Percentiles rank a stretch among this genome's conserved stretches.
phyloP scores from a whole-genome alignment of 2,888 invertebrate species.

The Drosophila kuntzei region DNA sequence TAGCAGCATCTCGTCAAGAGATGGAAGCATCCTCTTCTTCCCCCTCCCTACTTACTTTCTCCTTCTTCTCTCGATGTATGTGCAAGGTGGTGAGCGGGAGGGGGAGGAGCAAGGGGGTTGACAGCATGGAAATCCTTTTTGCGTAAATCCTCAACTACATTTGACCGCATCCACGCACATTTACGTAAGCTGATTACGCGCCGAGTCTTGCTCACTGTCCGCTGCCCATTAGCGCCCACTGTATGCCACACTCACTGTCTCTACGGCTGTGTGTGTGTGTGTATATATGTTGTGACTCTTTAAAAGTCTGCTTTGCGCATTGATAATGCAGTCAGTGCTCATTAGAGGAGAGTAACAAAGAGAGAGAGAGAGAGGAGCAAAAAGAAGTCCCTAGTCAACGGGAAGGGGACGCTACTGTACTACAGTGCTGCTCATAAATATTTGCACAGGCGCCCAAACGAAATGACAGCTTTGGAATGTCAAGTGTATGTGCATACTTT shows the following conservation, averaged over 20 bases:
- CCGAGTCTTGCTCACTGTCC: slow-evolving; percentile 45
- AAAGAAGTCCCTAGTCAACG: background rate
- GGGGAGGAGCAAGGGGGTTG: slow-evolving; percentile 15
- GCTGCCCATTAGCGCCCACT: slow-evolving; percentile 50
- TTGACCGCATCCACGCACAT: slow-evolving; percentile 72
- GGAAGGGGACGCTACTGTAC: background rate
- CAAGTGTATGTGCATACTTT: slow-evolving; percentile 65
- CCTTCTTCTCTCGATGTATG: background rate
- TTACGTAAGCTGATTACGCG: slow-evolving; percentile 76
- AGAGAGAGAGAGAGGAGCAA: background rate
- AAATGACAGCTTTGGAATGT: slow-evolving; percentile 68
- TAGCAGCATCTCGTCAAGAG: slow-evolving; percentile 13
- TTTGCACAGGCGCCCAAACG: slow-evolving; percentile 61
- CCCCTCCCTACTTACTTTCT: too few species aligned
- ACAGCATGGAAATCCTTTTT: slow-evolving; percentile 69
- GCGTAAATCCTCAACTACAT: slow-evolving; percentile 65
- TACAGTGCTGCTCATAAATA: slow-evolving; percentile 63
- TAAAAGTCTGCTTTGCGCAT: slow-evolving; percentile 42
- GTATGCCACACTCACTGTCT: slow-evolving; percentile 1
- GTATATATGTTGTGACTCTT: slow-evolving; percentile 25
- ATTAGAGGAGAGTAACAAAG: slow-evolving; percentile 29
- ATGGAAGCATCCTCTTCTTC: background rate
- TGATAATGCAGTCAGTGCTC: slow-evolving; percentile 43
- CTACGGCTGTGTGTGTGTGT: slow-evolving; percentile 2
- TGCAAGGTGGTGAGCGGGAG: background rate